Evolutionary conservation across 2,888 invertebrate species (phyloP).

Genomic region (Drosophila mayaguana): DNA sequence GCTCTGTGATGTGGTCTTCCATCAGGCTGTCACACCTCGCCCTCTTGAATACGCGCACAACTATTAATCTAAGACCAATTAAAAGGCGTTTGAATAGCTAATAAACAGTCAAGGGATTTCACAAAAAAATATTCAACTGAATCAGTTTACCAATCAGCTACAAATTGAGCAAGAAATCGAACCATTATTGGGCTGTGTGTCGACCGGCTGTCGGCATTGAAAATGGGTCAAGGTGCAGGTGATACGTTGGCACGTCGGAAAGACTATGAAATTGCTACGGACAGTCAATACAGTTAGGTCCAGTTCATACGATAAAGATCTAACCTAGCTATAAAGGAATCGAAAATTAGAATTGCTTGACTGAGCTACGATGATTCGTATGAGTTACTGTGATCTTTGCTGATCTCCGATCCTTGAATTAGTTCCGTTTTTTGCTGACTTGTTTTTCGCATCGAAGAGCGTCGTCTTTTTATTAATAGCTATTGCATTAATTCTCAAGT

Average conservation of each 20-base stretch:
- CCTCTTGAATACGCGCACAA: conserved; percentile 44
- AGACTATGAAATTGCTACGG: neutral
- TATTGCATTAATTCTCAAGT: neutral
- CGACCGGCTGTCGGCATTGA: neutral
- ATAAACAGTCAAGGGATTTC: conserved; percentile 4
- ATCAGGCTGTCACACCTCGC: conserved; percentile 34
- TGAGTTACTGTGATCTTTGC: neutral
- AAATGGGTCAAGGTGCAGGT: neutral
- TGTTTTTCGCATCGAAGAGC: neutral
- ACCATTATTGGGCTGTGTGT: neutral
- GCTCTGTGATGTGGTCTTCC: conserved; percentile 11
- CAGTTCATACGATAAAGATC: too few relatives aligned
- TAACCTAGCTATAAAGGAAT: too few relatives aligned
- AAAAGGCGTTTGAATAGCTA: conserved; percentile 5
- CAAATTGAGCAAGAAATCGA: neutral
- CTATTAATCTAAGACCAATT: conserved; percentile 8
- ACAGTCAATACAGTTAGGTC: neutral
- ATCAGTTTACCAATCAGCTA: neutral
- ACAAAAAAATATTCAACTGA: neutral
- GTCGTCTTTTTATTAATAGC: neutral
- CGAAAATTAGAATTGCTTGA: too few relatives aligned
- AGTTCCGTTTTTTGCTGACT: neutral
- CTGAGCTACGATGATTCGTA: neutral
- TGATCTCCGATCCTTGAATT: neutral
- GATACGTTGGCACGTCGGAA: neutral